Percentiles rank a stretch among this genome's conserved stretches.
Evolutionary conservation across 2,113 vertebrate species (phyloP).

Genomic region (Corapipo altera): DNA sequence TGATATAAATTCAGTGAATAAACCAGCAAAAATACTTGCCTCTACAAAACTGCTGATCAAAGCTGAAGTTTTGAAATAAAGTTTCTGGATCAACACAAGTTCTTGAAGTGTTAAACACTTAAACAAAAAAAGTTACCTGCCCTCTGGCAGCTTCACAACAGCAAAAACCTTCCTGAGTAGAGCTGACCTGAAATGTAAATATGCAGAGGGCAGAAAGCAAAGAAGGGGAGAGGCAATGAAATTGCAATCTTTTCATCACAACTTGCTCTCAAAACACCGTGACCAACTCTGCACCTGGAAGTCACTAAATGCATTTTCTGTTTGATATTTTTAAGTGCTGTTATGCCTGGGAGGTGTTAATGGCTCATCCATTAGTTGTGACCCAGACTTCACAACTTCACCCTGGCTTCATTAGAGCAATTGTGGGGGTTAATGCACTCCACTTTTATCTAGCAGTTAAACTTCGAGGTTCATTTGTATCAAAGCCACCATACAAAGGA

Average conservation of each 20-base stretch:
- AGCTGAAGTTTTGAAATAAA: background rate
- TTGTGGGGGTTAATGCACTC: slow-evolving; percentile 50
- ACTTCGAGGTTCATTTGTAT: slow-evolving; percentile 27
- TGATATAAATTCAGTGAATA: background rate
- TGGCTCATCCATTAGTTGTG: slow-evolving; percentile 58
- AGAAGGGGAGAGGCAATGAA: background rate
- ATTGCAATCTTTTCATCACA: background rate
- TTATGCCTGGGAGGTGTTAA: slow-evolving; percentile 49
- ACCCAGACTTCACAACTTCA: slow-evolving; percentile 58
- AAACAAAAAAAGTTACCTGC: background rate
- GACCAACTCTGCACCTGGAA: slow-evolving; percentile 31
- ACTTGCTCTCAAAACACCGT: background rate
- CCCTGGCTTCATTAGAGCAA: slow-evolving; percentile 59
- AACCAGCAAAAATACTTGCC: background rate
- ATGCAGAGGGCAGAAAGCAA: background rate
- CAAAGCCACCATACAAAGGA: slow-evolving; percentile 22
- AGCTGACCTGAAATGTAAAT: background rate
- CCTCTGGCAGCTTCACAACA: background rate
- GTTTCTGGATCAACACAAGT: background rate
- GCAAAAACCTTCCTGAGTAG: background rate
- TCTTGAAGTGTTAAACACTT: background rate
- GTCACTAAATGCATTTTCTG: slow-evolving; percentile 52
- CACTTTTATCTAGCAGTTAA: slow-evolving; percentile 50
- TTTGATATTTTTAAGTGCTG: slow-evolving; percentile 47
- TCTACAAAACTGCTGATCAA: background rate